These are phyloP conservation scores for Trachops cirrhosus DNA, from an alignment of 2,797 vertebrate genomes.

Conservation along the genomic window DNA sequence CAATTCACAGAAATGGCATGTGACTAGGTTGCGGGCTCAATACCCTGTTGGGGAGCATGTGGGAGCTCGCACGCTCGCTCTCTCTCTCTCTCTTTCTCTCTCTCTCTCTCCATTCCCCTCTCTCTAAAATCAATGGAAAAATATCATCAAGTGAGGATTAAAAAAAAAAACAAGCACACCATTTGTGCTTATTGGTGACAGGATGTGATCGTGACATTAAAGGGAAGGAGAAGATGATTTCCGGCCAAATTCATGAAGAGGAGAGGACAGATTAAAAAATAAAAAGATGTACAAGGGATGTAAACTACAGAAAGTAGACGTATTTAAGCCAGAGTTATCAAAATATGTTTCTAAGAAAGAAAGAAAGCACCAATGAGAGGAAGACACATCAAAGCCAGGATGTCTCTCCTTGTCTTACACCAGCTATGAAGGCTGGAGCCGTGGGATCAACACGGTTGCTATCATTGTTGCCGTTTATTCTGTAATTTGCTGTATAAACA, in stretches of 20 bases:
- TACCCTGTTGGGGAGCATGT: neutral
- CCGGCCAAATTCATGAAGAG: neutral
- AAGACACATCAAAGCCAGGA: neutral
- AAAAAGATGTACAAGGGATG: neutral
- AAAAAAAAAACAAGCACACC: neutral
- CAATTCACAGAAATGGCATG: neutral
- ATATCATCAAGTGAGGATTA: neutral
- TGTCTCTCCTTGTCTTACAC: neutral
- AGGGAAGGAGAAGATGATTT: neutral
- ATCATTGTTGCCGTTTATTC: neutral
- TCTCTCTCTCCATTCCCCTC: too few species aligned
- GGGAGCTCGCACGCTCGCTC: too few species aligned
- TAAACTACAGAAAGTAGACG: neutral
- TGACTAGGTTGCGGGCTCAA: neutral
- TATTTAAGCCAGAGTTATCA: neutral
- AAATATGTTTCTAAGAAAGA: neutral
- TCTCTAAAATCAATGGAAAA: neutral
- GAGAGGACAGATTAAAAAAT: neutral
- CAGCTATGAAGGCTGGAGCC: neutral
- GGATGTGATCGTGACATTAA: too few species aligned
- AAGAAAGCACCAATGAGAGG: neutral
- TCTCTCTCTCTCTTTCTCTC: too few species aligned
- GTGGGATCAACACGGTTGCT: neutral
- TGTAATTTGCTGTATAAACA: neutral
- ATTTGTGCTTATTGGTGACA: neutral